Conservation (phyloP, 2,797 vertebrate genomes). For the Furcifer pardalis region DNA sequence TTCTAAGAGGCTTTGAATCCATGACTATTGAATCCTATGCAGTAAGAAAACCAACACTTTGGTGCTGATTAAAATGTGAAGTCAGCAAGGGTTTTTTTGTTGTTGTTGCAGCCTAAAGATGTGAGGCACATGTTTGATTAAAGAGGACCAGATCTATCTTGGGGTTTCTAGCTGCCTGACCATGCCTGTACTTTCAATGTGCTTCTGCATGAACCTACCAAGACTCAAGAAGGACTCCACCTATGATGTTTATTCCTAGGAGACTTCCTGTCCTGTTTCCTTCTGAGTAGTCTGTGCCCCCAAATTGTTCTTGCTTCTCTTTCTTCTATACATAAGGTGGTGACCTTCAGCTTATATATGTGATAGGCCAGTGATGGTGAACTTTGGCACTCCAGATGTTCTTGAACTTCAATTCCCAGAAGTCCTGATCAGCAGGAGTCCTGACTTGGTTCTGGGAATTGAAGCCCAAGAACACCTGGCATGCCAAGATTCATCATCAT, state of each 20-base stretch:
- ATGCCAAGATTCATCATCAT: too few relatives aligned
- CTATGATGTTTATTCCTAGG: neutral
- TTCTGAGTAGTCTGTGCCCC: neutral
- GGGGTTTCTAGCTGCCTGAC: too few relatives aligned
- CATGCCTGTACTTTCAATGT: too few relatives aligned
- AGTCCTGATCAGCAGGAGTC: too few relatives aligned
- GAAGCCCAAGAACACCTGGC: too few relatives aligned
- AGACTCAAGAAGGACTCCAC: neutral
- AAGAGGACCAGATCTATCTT: too few relatives aligned
- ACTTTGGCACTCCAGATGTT: too few relatives aligned
- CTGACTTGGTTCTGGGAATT: too few relatives aligned
- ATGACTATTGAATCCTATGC: constrained; percentile 29
- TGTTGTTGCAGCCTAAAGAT: neutral
- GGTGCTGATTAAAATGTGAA: constrained; percentile 33
- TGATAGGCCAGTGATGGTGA: too few relatives aligned
- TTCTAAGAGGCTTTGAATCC: constrained; percentile 39
- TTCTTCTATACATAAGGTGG: neutral
- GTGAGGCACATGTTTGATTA: neutral
- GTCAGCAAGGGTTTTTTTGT: too few relatives aligned
- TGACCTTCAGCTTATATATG: neutral
- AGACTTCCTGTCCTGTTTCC: neutral
- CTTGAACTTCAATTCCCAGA: too few relatives aligned
- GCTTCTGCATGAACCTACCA: neutral
- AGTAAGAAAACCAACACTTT: constrained; percentile 28
- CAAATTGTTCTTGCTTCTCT: neutral